These are phyloP conservation scores for Latrodectus hesperus DNA, from an alignment of 2,888 invertebrate genomes.

Conservation along the genomic window DNA sequence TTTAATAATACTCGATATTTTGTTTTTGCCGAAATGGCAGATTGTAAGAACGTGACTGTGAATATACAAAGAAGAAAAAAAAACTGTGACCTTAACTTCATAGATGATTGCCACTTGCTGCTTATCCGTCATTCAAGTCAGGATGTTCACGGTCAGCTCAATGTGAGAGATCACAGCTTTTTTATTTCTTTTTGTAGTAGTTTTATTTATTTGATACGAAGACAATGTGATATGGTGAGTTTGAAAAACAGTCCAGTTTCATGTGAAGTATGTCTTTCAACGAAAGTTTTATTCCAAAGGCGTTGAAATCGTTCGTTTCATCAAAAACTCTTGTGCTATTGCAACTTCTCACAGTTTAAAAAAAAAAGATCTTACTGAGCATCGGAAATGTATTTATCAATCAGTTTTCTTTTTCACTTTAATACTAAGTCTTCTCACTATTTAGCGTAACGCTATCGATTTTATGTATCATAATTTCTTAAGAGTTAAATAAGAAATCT, in stretches of 20 bases:
- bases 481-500: no score
- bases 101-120: constrained; percentile 4
- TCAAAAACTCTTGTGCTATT: no score
- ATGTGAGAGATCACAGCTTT: background rate
- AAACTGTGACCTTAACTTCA: background rate
- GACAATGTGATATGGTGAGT: background rate
- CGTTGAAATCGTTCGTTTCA: no score
- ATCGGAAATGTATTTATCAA: no score
- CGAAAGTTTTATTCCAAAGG: no score
- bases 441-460: no score
- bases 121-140: constrained; percentile 48
- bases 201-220: background rate
- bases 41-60: background rate
- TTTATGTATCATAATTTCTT: no score
- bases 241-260: background rate
- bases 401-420: no score
- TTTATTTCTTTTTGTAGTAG: background rate
- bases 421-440: no score
- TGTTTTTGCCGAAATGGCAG: background rate
- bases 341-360: no score
- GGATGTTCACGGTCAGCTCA: constrained; percentile 34
- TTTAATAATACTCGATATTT: background rate
- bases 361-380: no score
- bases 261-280: background rate
- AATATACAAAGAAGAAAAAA: background rate